Evolutionary conservation across 2,888 invertebrate species (phyloP).

Genomic region (Drosophila diplacantha): DNA sequence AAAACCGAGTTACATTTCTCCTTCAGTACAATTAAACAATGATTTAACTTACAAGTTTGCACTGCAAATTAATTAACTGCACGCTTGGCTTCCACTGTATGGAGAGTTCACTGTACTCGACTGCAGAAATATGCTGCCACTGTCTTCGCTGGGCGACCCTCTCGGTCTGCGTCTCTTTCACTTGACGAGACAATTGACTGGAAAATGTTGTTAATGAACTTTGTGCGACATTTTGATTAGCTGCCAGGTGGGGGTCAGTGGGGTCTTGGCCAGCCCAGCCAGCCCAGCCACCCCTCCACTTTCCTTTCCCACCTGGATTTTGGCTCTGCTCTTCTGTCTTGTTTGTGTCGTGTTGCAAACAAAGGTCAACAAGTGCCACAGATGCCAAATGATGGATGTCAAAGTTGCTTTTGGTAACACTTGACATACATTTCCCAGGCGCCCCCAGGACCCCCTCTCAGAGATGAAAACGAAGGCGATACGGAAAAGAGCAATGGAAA

Average conservation of each 20-base stretch:
- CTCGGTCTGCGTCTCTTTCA: conserved; percentile 19
- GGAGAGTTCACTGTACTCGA: neutral
- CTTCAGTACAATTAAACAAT: no score
- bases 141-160: neutral
- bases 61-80: neutral
- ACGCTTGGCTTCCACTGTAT: neutral
- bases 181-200: conserved; percentile 68
- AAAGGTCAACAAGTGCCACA: conserved; percentile 64
- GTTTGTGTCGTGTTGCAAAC: conserved; percentile 20
- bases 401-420: conserved; percentile 50
- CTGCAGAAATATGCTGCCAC: conserved; percentile 49
- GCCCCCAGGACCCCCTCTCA: neutral
- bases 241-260: conserved; percentile 47
- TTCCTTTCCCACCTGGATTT: neutral
- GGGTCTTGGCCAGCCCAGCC: neutral
- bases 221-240: conserved; percentile 70
- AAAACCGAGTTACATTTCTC: no score
- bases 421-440: conserved; percentile 57
- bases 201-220: conserved; percentile 71
- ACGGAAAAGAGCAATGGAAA: neutral
- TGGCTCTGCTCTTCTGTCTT: neutral
- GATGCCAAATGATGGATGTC: conserved; percentile 65
- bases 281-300: neutral
- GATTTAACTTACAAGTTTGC: neutral
- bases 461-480: neutral